Base-by-base conservation (phyloP, 1,140 invertebrate species). In the Caenorhabditis latens region DNA sequence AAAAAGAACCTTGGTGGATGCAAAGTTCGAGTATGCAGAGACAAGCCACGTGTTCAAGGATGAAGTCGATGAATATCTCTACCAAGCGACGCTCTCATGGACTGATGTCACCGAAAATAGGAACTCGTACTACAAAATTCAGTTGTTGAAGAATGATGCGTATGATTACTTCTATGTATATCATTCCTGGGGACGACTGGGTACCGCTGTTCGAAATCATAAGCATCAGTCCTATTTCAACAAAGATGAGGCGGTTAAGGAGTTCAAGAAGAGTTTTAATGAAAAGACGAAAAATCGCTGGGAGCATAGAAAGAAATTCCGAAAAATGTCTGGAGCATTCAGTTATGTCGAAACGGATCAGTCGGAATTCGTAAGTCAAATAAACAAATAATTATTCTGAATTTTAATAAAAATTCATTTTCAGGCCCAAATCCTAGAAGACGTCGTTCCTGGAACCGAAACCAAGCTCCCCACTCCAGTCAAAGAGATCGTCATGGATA, bases 41-140 rank as follows among this genome's bases (percentile, higher is more conserved):
- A 14, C 24, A 6, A 55, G 48, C 9, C 71, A 79, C n/a, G 87
- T 88, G 2, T 58, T 58, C 24, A 53, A 24, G 21, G 50, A 67
- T 50, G 67, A 88, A 21, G 42, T 57, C 6, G 61, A 82, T 84
- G 53, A 40, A 57, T 8, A 19, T 32, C 83, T 88, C 14, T 88
- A 85, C 53, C 46, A 85, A n/a, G 46, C 57, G 13, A 55, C 86
- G 0, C 88, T 89, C 11, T 79, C 65, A 3, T 21, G 16, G 13
- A 71, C 79, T 14, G 88, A 89, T 65, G 40, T 89, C 16, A 48
- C 75, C 21, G 42, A 46, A 11, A 89, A 89, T 50, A 84, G 61
- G 40, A 99, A 99, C 93, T 97, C 96, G 7, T 99, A 94, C 93
- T 99, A 99, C 93, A 99, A 99, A 93, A 89, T 99, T 50, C 97